These are phyloP conservation scores for Xestia sexstrigata DNA, from an alignment of 2,888 invertebrate species.

Conservation along the genomic window DNA sequence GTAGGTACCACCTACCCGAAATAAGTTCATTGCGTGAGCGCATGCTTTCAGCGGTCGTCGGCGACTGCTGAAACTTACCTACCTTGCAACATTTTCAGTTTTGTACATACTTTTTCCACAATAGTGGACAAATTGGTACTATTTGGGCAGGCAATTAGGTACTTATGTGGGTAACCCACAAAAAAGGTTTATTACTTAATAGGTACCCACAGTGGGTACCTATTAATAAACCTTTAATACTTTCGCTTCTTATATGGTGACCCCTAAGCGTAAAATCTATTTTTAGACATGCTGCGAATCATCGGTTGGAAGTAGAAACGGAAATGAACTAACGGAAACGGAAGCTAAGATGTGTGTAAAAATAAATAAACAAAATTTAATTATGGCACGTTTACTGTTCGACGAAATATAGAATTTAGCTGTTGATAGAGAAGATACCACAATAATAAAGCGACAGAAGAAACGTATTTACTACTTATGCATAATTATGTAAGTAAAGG, in stretches of 20 bases:
- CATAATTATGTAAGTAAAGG: neutral
- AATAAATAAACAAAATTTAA: slow-evolving; percentile 35
- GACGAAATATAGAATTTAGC: slow-evolving; percentile 4
- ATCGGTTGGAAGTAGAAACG: slow-evolving; percentile 51
- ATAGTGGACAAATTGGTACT: neutral
- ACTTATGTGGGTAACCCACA: no score
- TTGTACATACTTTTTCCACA: neutral
- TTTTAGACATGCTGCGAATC: slow-evolving; percentile 27
- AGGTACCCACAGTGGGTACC: no score
- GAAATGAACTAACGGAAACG: slow-evolving; percentile 63
- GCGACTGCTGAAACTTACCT: neutral
- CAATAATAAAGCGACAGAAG: no score
- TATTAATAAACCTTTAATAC: neutral
- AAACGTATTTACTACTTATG: neutral
- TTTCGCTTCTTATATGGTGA: neutral
- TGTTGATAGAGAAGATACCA: neutral
- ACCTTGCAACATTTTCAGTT: slow-evolving; percentile 2
- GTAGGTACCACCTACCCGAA: slow-evolving; percentile 83
- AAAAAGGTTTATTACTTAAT: no score
- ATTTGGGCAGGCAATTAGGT: no score
- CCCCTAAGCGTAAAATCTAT: neutral
- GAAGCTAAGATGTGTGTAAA: slow-evolving; percentile 40
- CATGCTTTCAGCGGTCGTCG: slow-evolving; percentile 68
- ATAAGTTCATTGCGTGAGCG: slow-evolving; percentile 85
- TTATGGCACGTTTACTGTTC: neutral